These are phyloP conservation scores for Tachina grossa DNA, from an alignment of 2,888 invertebrate species.

Conservation along the genomic window DNA sequence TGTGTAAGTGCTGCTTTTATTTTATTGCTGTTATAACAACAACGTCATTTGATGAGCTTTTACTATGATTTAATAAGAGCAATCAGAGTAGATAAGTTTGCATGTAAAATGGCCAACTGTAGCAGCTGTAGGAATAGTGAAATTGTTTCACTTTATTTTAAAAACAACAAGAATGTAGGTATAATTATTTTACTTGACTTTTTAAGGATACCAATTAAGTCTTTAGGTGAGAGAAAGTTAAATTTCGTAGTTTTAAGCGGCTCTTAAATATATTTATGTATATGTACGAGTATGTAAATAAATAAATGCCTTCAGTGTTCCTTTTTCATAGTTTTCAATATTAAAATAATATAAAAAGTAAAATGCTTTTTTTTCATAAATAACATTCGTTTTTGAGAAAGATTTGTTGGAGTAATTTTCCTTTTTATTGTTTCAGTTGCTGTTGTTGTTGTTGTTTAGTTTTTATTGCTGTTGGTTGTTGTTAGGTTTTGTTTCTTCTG, in stretches of 20 bases:
- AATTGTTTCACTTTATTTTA: slow-evolving; percentile 5
- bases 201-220: slow-evolving; percentile 35
- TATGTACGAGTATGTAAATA: not conserved
- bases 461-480: slow-evolving; percentile 4
- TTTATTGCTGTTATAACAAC: slow-evolving; percentile 2
- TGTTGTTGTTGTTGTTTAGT: not conserved
- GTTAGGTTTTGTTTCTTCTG: slow-evolving; percentile 20
- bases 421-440: slow-evolving; percentile 25
- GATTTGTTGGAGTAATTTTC: slow-evolving; percentile 36
- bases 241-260: slow-evolving; percentile 11
- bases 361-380: slow-evolving; percentile 36
- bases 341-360: slow-evolving; percentile 18
- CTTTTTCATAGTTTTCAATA: slow-evolving; percentile 1
- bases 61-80: not conserved
- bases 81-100: not conserved
- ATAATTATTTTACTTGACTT: not conserved
- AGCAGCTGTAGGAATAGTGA: slow-evolving; percentile 11
- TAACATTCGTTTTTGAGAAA: slow-evolving; percentile 3
- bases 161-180: not conserved
- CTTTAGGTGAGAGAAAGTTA: slow-evolving; percentile 14
- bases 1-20: not conserved
- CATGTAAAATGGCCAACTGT: slow-evolving; percentile 15
- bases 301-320: slow-evolving; percentile 20
- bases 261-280: slow-evolving; percentile 2
- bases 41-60: not conserved